Conservation (phyloP, 23 tunicate genomes). For the Styela clava region DNA sequence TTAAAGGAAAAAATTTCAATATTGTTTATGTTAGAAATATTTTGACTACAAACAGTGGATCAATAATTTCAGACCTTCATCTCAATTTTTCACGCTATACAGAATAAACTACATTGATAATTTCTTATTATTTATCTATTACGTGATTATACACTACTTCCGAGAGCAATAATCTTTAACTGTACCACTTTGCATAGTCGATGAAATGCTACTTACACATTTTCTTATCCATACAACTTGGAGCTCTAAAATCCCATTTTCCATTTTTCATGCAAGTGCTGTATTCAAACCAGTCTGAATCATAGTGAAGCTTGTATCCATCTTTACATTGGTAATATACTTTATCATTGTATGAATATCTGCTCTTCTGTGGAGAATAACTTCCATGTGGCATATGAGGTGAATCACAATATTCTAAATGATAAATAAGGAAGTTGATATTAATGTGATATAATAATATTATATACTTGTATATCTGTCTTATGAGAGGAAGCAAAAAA, state of each 20-base stretch:
- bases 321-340: constrained; percentile 19
- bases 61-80: too few relatives aligned
- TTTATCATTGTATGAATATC: constrained; percentile 5
- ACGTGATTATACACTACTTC: too few relatives aligned
- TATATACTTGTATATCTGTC: not conserved
- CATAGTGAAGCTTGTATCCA: constrained; percentile 14
- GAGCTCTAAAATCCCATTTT: constrained; percentile 18
- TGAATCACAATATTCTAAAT: constrained; percentile 25
- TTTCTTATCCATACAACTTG: constrained; percentile 3
- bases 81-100: too few relatives aligned
- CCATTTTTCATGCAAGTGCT: constrained; percentile 9
- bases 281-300: constrained; percentile 13
- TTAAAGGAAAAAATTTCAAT: not conserved
- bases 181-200: too few relatives aligned
- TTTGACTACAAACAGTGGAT: too few relatives aligned
- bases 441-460: not conserved
- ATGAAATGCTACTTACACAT: constrained; percentile 16
- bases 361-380: not conserved
- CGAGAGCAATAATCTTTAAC: too few relatives aligned
- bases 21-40: not conserved
- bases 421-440: not conserved
- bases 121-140: too few relatives aligned
- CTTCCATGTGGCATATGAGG: constrained; percentile 12
- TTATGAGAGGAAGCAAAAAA: too few relatives aligned
- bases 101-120: not conserved